These are phyloP conservation scores for Himalopsyche japonica DNA, from an alignment of 2,888 invertebrate species.

Conservation along the genomic window DNA sequence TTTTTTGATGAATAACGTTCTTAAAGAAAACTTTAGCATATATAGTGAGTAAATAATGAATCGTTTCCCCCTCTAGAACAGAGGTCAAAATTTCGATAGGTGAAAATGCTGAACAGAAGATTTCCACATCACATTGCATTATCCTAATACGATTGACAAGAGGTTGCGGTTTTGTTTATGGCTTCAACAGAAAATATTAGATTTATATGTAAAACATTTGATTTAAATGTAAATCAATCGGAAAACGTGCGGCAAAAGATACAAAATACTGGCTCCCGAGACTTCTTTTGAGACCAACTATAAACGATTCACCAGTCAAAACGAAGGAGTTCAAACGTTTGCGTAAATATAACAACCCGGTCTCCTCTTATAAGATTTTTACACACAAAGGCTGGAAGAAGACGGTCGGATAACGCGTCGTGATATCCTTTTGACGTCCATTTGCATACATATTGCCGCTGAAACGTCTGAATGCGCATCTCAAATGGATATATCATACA, in stretches of 20 bases:
- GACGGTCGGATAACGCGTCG: slow-evolving; percentile 10
- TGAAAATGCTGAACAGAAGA: background rate
- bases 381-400: background rate
- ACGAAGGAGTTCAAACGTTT: no score
- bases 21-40: no score
- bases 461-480: slow-evolving; percentile 35
- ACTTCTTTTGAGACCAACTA: no score
- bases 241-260: no score
- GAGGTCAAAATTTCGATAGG: background rate
- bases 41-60: background rate
- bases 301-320: no score
- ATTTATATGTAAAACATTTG: no score
- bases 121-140: background rate
- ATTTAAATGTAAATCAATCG: no score
- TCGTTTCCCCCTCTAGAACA: background rate
- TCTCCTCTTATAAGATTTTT: background rate
- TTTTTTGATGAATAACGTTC: no score
- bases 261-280: no score
- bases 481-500: slow-evolving; percentile 36
- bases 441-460: slow-evolving; percentile 40
- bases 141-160: background rate
- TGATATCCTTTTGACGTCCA: slow-evolving; percentile 29
- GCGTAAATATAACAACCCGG: background rate
- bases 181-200: no score
- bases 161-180: no score